phyloP scores from a whole-genome alignment of 2,888 invertebrate species.

The Philhelius pedissequus region DNA sequence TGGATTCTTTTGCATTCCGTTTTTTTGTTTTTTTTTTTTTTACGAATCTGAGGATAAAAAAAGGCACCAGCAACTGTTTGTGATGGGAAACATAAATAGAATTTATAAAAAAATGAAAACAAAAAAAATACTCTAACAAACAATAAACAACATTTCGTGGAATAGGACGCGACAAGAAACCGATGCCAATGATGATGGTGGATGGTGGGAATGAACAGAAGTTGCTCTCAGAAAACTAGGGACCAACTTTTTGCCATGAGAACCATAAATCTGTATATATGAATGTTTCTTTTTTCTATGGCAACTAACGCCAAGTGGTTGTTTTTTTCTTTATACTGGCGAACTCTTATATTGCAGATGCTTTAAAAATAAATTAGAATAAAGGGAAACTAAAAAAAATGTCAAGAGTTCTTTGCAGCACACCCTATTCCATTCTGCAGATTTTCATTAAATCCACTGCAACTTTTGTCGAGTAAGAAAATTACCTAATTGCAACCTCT shows the following conservation, averaged over 20 bases:
- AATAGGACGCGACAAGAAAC: constrained; percentile 20
- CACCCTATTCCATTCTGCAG: background rate
- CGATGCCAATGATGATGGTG: background rate
- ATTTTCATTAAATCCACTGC: too few relatives aligned
- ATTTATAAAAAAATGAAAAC: background rate
- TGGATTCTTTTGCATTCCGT: constrained; percentile 2
- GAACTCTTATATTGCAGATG: background rate
- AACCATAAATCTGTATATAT: constrained; percentile 8
- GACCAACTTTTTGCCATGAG: constrained; percentile 31
- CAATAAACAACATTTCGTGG: constrained; percentile 47
- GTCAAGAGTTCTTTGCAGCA: background rate
- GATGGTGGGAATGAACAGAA: constrained; percentile 42
- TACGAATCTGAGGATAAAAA: constrained; percentile 10
- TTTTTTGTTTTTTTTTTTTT: background rate
- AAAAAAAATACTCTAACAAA: constrained; percentile 4
- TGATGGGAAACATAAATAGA: constrained; percentile 6
- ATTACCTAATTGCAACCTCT: too few relatives aligned
- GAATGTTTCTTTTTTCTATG: background rate
- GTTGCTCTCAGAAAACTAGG: constrained; percentile 18
- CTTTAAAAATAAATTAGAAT: background rate
- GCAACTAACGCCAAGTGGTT: background rate
- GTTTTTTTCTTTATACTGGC: background rate
- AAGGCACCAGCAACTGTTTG: background rate
- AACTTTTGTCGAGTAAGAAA: too few relatives aligned
- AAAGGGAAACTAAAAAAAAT: background rate